Evolutionary conservation across 1,140 invertebrate species (phyloP).

Genomic region (Neuroterus valhalla): DNA sequence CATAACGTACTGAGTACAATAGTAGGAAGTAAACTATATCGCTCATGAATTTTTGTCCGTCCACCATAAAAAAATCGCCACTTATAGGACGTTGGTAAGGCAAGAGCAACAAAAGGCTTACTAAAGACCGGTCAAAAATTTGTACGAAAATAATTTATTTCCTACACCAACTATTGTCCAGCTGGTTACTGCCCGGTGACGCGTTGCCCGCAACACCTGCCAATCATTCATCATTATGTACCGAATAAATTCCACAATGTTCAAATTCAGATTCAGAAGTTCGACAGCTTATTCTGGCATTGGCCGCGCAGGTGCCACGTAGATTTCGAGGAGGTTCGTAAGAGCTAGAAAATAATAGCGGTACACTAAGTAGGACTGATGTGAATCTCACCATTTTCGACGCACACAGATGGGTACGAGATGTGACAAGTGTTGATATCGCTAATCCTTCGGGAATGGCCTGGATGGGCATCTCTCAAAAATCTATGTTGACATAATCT

Average conservation of each 20-base stretch:
- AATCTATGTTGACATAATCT: not conserved
- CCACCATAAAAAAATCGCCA: not conserved
- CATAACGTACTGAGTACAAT: constrained; percentile 34
- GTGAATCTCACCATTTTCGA: constrained; percentile 75
- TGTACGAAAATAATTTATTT: constrained; percentile 50
- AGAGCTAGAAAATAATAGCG: constrained; percentile 74
- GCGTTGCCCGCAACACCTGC: constrained; percentile 72
- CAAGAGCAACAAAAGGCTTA: not conserved
- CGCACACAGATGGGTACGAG: constrained; percentile 74
- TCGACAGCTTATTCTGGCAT: constrained; percentile 69
- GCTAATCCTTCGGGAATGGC: constrained; percentile 47
- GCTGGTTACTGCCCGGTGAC: constrained; percentile 68
- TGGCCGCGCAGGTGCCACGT: constrained; percentile 68
- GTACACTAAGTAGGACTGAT: constrained; percentile 73
- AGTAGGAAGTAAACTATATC: constrained; percentile 42
- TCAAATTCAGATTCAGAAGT: constrained; percentile 65
- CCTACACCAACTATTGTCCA: constrained; percentile 65
- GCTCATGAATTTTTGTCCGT: not conserved
- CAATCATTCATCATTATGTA: constrained; percentile 68
- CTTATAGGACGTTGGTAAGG: not conserved
- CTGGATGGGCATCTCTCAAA: not conserved
- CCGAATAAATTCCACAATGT: constrained; percentile 58
- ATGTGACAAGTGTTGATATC: constrained; percentile 74
- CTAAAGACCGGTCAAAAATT: constrained; percentile 3
- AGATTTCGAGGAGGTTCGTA: constrained; percentile 69